phyloP scores from a whole-genome alignment of 2,888 invertebrate species.

The Ornithoptera priamus region DNA sequence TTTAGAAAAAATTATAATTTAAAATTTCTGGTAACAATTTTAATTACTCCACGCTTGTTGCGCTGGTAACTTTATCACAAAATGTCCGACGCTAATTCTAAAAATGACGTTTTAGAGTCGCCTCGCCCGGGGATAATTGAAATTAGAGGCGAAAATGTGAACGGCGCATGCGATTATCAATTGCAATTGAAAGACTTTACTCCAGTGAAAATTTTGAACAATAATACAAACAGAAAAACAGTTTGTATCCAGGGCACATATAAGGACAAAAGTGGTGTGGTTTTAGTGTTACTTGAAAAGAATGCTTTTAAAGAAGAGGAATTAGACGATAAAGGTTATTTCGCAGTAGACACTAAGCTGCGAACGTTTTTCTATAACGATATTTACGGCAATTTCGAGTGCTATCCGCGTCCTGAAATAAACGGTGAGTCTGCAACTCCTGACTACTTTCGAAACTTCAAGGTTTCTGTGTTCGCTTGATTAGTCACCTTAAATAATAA shows the following conservation, averaged over 20 bases:
- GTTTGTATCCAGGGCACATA: constrained; percentile 86
- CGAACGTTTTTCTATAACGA: constrained; percentile 88
- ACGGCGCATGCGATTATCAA: constrained; percentile 52
- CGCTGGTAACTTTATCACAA: constrained; percentile 56
- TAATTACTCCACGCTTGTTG: neutral
- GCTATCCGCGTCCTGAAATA: constrained; percentile 80
- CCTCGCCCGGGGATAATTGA: constrained; percentile 68
- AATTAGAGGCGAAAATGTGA: constrained; percentile 61
- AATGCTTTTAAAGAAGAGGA: constrained; percentile 86
- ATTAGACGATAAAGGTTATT: constrained; percentile 78
- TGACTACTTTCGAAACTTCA: constrained; percentile 48
- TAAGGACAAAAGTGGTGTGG: constrained; percentile 80
- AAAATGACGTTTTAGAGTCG: constrained; percentile 54
- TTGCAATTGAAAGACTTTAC: constrained; percentile 83
- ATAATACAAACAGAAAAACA: constrained; percentile 86
- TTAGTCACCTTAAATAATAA: constrained; percentile 42
- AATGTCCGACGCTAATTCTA: constrained; percentile 68
- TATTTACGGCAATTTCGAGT: constrained; percentile 90
- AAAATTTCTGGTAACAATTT: constrained; percentile 10
- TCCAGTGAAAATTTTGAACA: constrained; percentile 83
- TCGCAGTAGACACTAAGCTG: constrained; percentile 80
- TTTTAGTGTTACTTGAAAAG: constrained; percentile 90
- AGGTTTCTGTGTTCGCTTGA: constrained; percentile 37
- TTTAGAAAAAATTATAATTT: neutral
- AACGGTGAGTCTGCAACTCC: constrained; percentile 79